Base-by-base conservation (phyloP, 53 echinoderm and acorn worm genomes). In the Echinometra lucunter region DNA sequence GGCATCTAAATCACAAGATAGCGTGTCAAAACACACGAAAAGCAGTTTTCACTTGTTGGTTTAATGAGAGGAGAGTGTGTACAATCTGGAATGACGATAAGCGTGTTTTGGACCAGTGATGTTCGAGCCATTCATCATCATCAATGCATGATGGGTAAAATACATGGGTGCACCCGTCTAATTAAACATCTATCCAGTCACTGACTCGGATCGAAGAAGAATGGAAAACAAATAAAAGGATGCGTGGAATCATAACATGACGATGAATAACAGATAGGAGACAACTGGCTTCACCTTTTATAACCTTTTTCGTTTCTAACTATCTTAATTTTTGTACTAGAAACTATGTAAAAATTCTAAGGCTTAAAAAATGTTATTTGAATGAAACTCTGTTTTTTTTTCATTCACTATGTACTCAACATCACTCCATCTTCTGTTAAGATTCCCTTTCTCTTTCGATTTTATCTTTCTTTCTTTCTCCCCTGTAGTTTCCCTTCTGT, bases 131-230 rank as follows among this genome's bases (percentile, higher is more conserved):
- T 85, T 85, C 49, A 49, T 85, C 49, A 28, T 45, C 28, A 85
- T n/a, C 85, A 85, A 53, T 49, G 49, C 45, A 47, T 42, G 81
- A 81, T 42, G 81, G 75, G 85, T 72, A 34, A 72, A 72, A 74
- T 74, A 74, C 13, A 25, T 25, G 85, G 85, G 1, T 85, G 13
- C 30, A 49, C 85, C 49, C 49, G 25, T 85, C 45, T 85, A 85
- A 85, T 85, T 85, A 85, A 85, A 45, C 85, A 85, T 85, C 85
- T 49, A 47, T 11, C 85, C 47, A 85, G 85, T 85, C 85, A 49
- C n/a, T 49, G 53, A n/a, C 44, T 49, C 85, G 85, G 85, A 82
- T 8, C 69, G 45, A 49, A 47, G 27, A 49, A 49, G 45, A n/a
- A 53, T 45, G 47, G 81, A 85, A 85, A 85, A 85, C 49, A 85